Evolutionary conservation across 2,797 vertebrate genomes (phyloP), one percentile per base, ranked within the genome.

Genomic region (Buceros bicornis): DNA sequence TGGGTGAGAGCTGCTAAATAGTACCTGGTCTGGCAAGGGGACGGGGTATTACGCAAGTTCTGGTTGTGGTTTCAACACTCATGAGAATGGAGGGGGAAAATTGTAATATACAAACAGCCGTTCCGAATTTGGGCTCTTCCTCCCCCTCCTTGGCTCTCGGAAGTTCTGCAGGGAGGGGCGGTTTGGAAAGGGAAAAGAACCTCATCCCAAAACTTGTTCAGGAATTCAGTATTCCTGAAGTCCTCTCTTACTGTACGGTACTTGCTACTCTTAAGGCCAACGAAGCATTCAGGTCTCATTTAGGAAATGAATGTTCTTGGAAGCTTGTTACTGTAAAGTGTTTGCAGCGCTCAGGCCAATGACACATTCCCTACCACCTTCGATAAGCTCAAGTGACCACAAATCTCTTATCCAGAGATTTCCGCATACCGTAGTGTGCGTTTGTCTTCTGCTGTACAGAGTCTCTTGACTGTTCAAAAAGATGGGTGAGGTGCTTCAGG

Each of bases 181-280:
- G 16, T 26, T 40, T 51, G 50, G 73, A 90, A 67, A 88, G 24
- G 57, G 60, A 33, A 47, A 87, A 73, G 53, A 89, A 60, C 31
- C 37, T 85, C 69, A 61, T 87, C 86, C 88, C 73, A 26, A 71
- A 87, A 92, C 81, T 69, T 91, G 47, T 79, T 95, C 81, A 95
- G 95, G 90, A 95, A 93, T 95, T 10, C 78, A 80, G 89, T 91
- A 96, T 95, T 95, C 93, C 94, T 79, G 64, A 93, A 97, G 93
- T 96, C 87, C 83, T 93, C 83, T 93, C 81, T 96, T 95, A 77
- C 92, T 96, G 90, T 94, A 87, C 95, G 92, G 89, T 77, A 82
- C 93, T 96, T 71, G 71, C 61, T 77, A 15, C 60, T 90, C 88
- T 54, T 53, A 67, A 91, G 82, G 92, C 95, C 64, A 62, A 62